phyloP scores from a whole-genome alignment of 2,888 invertebrate genomes.

The Ormyrus thymus region DNA sequence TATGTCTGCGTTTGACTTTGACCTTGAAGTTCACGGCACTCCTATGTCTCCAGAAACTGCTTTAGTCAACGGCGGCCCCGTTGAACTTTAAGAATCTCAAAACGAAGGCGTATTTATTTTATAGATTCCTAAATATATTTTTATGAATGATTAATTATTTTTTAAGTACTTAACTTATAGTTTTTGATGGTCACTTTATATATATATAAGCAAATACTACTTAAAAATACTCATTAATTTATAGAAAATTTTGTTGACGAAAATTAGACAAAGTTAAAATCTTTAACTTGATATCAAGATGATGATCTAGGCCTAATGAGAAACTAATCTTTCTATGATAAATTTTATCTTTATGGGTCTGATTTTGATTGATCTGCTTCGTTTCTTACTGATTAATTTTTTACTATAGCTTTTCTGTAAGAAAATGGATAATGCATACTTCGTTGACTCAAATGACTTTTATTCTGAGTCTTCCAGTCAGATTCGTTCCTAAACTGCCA shows the following conservation, averaged over 20 bases:
- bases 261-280: background rate
- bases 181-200: background rate
- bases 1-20: conserved; percentile 81
- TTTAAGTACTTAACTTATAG: background rate
- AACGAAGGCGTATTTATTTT: conserved; percentile 18
- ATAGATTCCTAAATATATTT: conserved; percentile 10
- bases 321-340: background rate
- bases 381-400: no score
- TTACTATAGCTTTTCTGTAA: conserved; percentile 1
- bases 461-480: conserved; percentile 24
- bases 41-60: conserved; percentile 55
- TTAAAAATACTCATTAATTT: background rate
- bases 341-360: background rate
- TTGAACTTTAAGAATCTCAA: conserved; percentile 58
- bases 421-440: conserved; percentile 2
- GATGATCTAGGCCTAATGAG: background rate
- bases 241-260: background rate
- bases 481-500: conserved; percentile 35
- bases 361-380: background rate
- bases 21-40: conserved; percentile 78
- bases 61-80: conserved; percentile 58
- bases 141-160: background rate
- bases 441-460: conserved; percentile 31
- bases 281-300: background rate
- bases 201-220: background rate